These are phyloP conservation scores for Peucedramus taeniatus DNA, from an alignment of 2,113 vertebrate genomes.

Conservation along the genomic window DNA sequence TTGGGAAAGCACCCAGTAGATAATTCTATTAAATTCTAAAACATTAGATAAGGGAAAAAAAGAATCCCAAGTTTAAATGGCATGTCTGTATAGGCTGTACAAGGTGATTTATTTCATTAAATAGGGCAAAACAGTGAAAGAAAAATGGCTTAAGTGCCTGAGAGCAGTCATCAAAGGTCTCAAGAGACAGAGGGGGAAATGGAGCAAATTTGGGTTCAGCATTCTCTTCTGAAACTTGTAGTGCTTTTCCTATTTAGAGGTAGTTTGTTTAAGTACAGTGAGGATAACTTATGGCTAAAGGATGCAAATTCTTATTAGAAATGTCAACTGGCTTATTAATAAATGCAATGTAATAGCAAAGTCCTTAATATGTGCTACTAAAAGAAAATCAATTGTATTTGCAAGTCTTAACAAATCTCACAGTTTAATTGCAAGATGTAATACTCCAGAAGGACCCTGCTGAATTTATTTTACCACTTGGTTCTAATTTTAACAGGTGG, in stretches of 20 bases:
- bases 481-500: background rate
- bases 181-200: background rate
- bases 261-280: background rate
- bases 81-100: background rate
- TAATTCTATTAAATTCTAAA: constrained; percentile 46
- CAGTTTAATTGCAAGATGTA: background rate
- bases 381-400: background rate
- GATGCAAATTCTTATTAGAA: background rate
- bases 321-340: background rate
- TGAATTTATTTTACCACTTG: background rate
- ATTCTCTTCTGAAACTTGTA: background rate
- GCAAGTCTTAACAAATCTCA: background rate
- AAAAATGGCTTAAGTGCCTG: background rate
- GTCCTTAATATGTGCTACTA: background rate
- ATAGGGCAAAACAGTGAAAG: background rate
- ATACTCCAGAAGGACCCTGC: background rate
- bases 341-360: background rate
- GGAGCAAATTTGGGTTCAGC: background rate
- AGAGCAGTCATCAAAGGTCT: background rate
- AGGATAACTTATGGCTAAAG: background rate
- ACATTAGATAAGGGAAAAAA: background rate
- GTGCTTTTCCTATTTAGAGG: background rate
- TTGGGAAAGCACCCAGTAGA: background rate
- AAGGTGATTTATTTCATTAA: background rate
- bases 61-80: background rate